phyloP scores from a whole-genome alignment of 2,113 vertebrate genomes.

The Melanerpes aurifrons region DNA sequence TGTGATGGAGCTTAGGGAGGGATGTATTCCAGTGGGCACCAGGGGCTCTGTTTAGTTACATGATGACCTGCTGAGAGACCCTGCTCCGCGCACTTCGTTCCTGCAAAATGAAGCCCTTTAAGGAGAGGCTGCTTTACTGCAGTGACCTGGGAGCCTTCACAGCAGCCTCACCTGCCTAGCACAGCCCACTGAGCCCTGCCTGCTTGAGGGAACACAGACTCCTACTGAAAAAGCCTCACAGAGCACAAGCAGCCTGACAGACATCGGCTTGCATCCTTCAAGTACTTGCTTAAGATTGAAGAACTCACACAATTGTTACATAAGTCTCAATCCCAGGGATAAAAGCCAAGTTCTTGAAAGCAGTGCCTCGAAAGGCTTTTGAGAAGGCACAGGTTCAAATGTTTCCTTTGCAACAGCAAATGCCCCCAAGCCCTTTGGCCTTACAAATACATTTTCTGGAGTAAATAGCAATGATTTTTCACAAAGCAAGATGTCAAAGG shows the following conservation, averaged over 20 bases:
- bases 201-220: rapidly evolving
- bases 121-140: not conserved
- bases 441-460: not conserved
- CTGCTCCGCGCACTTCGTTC: not conserved
- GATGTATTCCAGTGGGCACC: not conserved
- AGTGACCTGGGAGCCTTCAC: not conserved
- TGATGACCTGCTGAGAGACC: rapidly evolving
- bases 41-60: not conserved
- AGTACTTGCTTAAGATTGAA: not conserved
- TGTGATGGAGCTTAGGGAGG: too few species aligned
- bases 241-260: not conserved
- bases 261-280: not conserved
- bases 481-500: not conserved
- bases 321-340: not conserved
- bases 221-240: not conserved
- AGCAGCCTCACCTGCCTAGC: not conserved
- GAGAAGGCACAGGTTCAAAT: not conserved
- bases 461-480: not conserved
- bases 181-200: rapidly evolving
- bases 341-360: not conserved
- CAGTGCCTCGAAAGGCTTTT: not conserved
- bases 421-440: not conserved
- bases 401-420: not conserved
- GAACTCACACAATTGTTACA: not conserved
- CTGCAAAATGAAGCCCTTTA: not conserved